Evolutionary conservation across 2,113 vertebrate genomes (phyloP).

Genomic region (Pachypanchax playfairii): DNA sequence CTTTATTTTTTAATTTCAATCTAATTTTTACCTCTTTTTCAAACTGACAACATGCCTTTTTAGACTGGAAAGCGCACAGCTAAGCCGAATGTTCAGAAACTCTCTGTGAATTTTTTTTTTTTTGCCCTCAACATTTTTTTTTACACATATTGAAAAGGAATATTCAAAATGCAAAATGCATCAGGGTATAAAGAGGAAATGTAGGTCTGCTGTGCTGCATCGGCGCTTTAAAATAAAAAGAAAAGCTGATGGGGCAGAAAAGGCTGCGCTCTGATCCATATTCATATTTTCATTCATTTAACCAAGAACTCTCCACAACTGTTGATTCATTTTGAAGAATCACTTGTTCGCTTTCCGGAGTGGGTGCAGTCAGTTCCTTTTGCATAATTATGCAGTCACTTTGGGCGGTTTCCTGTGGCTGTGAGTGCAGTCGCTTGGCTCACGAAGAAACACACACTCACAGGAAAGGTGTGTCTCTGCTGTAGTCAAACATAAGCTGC

Average conservation of each 20-base stretch:
- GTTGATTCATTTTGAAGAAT: constrained; percentile 64
- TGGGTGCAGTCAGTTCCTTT: constrained; percentile 18
- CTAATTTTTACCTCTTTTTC: not conserved
- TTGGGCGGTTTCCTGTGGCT: constrained; percentile 43
- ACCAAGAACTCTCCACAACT: constrained; percentile 54
- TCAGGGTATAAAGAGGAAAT: constrained; percentile 37
- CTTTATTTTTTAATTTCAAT: not conserved
- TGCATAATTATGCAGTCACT: constrained; percentile 53
- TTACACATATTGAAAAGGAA: constrained; percentile 11
- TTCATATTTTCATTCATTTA: constrained; percentile 66
- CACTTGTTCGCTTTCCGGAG: constrained; percentile 38
- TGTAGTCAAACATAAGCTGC: constrained; percentile 3
- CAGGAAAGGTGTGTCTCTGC: constrained; percentile 15
- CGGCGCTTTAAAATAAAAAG: constrained; percentile 39
- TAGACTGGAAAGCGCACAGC: not conserved
- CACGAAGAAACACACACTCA: constrained; percentile 14
- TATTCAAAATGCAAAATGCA: constrained; percentile 37
- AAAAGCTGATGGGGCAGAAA: constrained; percentile 60
- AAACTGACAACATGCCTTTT: constrained; percentile 3
- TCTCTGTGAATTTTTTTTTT: constrained; percentile 14
- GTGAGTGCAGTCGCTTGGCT: constrained; percentile 16
- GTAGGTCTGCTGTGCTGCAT: constrained; percentile 64
- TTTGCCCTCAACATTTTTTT: constrained; percentile 23
- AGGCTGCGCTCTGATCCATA: constrained; percentile 58
- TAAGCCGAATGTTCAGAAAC: constrained; percentile 9